A percentile compares a stretch with the other conserved stretches of the same genome.
These are phyloP conservation scores for Colletes collaris DNA, from an alignment of 2,888 invertebrate genomes.

Conservation along the genomic window DNA sequence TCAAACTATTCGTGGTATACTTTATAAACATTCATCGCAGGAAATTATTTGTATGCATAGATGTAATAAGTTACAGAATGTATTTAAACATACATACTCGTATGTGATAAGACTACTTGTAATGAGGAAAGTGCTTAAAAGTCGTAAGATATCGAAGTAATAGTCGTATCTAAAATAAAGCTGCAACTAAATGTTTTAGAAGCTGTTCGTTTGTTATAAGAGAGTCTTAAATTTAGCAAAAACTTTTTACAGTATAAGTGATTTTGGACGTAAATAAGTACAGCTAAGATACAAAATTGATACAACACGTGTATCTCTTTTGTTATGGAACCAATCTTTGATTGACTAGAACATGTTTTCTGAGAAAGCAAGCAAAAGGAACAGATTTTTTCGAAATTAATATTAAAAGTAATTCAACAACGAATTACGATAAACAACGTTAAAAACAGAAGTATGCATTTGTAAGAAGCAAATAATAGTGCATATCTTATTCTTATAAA, in stretches of 20 bases:
- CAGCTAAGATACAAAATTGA: conserved; percentile 44
- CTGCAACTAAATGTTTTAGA: conserved; percentile 56
- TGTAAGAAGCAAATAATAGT: conserved; percentile 19
- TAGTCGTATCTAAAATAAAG: conserved; percentile 55
- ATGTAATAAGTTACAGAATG: conserved; percentile 61
- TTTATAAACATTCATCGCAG: conserved; percentile 49
- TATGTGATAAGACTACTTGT: conserved; percentile 59
- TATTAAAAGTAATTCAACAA: neutral
- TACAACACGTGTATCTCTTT: conserved; percentile 28
- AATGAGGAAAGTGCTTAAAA: conserved; percentile 58
- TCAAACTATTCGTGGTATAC: conserved; percentile 29
- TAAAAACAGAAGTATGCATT: conserved; percentile 5
- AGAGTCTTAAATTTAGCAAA: conserved; percentile 54
- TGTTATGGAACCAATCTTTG: conserved; percentile 25
- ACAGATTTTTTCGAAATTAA: conserved; percentile 17
- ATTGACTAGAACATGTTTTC: conserved; percentile 20
- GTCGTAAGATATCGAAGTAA: conserved; percentile 53
- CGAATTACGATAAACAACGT: conserved; percentile 2
- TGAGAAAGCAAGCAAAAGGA: neutral
- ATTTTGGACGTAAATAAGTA: conserved; percentile 59
- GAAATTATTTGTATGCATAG: conserved; percentile 53
- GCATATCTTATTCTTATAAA: conserved; percentile 12
- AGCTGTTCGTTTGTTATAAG: conserved; percentile 52
- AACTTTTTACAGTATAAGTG: conserved; percentile 43
- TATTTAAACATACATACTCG: conserved; percentile 62